Evolutionary conservation across 2,888 invertebrate species (phyloP), one percentile per base, ranked within the genome.

Genomic region (Apeira syringaria): DNA sequence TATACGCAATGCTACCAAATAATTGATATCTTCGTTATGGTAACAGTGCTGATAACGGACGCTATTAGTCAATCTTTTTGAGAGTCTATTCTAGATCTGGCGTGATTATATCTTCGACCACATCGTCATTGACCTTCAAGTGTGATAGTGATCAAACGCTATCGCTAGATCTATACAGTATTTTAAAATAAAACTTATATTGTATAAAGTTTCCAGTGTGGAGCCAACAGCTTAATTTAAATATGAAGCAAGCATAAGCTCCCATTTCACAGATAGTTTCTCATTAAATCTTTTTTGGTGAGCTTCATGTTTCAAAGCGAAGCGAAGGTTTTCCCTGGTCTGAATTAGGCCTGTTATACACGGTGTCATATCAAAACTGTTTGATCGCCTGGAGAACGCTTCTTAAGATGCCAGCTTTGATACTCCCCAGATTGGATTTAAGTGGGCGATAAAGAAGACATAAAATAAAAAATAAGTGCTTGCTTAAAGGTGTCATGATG

Each of bases 211-310:
- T n/a, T n/a, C n/a, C n/a, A n/a, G n/a, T n/a, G n/a, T n/a, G n/a
- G n/a, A n/a, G n/a, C 7, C 67, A 63, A 70, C 59, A 59, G 61
- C 74, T 74, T 70, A 71, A 74, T 78, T 74, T 70, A 68, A 75
- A 71, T 60, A 62, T 61, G 64, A 64, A 56, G 34, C 15, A 46
- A 26, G 13, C 24, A 47, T 25, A 29, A 52, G 61, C 62, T 68
- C 64, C 56, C 47, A 58, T 68, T 70, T 58, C 65, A 64, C 57
- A 66, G 65, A 69, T 71, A 76, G 73, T 74, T 76, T 63, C 64
- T 67, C 64, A 68, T 71, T 73, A 64, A 65, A 64, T 50, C 55
- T 54, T 44, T 51, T 59, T 62, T 55, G 43, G 50, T 55, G 44
- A 41, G 47, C 61, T 48, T 77, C 63, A 41, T 42, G 49, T 77